Evolutionary conservation across 1,140 invertebrate genomes (phyloP).

Genomic region (Plodia interpunctella): DNA sequence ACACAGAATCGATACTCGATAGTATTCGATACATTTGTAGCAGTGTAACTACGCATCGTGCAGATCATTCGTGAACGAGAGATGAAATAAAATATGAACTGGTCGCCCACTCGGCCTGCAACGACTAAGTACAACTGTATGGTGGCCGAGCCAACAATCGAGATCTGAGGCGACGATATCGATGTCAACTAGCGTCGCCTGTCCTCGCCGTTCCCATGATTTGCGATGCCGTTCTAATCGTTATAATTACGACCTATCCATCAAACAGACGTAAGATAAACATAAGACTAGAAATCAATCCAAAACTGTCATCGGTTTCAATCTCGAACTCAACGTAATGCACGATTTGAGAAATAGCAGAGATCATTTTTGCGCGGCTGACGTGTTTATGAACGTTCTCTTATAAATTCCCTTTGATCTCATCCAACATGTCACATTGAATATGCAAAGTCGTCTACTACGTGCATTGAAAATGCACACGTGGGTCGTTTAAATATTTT

Average conservation of each 20-base stretch:
- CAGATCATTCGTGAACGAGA: constrained; percentile 50
- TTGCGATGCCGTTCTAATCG: constrained; percentile 64
- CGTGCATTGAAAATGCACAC: constrained; percentile 25
- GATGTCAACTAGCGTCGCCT: constrained; percentile 55
- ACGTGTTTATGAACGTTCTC: constrained; percentile 62
- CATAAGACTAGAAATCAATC: constrained; percentile 42
- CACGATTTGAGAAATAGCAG: constrained; percentile 61
- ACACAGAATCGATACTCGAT: constrained; percentile 54
- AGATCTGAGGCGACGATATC: constrained; percentile 61
- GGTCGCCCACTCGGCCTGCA: constrained; percentile 23
- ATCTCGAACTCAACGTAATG: constrained; percentile 29
- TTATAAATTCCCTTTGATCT: constrained; percentile 66
- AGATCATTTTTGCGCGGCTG: constrained; percentile 62
- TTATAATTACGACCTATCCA: constrained; percentile 69
- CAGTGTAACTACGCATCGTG: constrained; percentile 48
- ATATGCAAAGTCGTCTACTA: constrained; percentile 26
- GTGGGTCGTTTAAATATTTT: constrained; percentile 38
- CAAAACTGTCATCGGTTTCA: constrained; percentile 41
- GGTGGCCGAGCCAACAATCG: constrained; percentile 53
- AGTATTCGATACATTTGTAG: constrained; percentile 52
- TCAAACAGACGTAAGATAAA: constrained; percentile 65
- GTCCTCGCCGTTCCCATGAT: constrained; percentile 66
- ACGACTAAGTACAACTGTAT: constrained; percentile 39
- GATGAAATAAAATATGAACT: constrained; percentile 67
- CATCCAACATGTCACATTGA: constrained; percentile 45